phyloP scores from a whole-genome alignment of 2,113 vertebrate species.

The Labrus mixtus region DNA sequence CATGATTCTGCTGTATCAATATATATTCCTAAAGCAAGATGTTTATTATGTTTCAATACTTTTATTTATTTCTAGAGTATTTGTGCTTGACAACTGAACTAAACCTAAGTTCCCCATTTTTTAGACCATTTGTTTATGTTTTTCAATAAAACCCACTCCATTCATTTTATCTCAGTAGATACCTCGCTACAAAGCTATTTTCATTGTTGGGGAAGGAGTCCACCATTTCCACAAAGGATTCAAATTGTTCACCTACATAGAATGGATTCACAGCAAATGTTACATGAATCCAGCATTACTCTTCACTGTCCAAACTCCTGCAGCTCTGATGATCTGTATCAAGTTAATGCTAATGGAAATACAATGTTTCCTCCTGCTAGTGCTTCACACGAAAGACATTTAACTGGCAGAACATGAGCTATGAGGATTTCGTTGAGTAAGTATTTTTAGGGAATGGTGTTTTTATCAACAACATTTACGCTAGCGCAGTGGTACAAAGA shows the following conservation, averaged over 20 bases:
- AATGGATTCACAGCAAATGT: not conserved
- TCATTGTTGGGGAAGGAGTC: not conserved
- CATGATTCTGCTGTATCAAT: slow-evolving; percentile 7
- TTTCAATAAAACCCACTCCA: no score
- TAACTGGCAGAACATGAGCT: not conserved
- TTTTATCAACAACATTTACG: no score
- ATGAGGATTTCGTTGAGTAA: not conserved
- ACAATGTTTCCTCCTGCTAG: not conserved
- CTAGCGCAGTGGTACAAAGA: no score
- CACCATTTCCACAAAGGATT: not conserved
- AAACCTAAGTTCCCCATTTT: not conserved
- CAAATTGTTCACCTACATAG: not conserved
- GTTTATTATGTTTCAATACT: not conserved
- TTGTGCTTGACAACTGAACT: no score
- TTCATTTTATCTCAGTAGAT: no score
- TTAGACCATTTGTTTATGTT: not conserved
- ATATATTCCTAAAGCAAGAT: not conserved
- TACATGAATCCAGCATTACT: not conserved
- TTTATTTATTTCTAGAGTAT: not conserved
- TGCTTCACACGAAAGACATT: no score
- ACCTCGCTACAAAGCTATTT: not conserved
- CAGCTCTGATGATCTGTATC: not conserved
- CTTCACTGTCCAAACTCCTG: not conserved
- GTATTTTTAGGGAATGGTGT: not conserved
- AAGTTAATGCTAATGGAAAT: not conserved